phyloP scores from a whole-genome alignment of 2,113 vertebrate species.

The Gymnocephalus cernua region DNA sequence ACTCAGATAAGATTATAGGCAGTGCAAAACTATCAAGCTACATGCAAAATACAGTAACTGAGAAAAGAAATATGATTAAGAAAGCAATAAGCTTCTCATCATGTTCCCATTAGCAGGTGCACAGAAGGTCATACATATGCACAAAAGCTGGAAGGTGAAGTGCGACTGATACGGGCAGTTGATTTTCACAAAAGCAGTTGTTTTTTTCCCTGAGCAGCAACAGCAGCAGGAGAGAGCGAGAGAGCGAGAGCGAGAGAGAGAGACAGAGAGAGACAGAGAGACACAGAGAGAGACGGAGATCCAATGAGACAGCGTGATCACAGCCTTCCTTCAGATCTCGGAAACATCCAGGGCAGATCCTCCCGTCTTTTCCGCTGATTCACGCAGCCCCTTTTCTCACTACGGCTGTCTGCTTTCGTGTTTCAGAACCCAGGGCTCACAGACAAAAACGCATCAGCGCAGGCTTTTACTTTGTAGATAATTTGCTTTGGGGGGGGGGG shows the following conservation, averaged over 20 bases:
- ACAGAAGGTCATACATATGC: constrained; percentile 37
- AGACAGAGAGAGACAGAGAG: background rate
- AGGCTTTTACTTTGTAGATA: constrained; percentile 46
- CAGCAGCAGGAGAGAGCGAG: background rate
- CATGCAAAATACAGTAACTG: background rate
- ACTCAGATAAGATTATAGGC: background rate
- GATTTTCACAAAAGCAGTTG: constrained; percentile 22
- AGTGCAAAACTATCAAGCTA: background rate
- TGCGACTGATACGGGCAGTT: background rate
- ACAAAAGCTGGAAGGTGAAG: constrained; percentile 15
- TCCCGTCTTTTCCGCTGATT: constrained; percentile 44
- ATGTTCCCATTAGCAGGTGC: constrained; percentile 15
- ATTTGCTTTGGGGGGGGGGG: constrained; percentile 4
- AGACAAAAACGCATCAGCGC: constrained; percentile 18
- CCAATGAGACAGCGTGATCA: constrained; percentile 71
- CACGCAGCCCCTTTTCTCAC: constrained; percentile 30
- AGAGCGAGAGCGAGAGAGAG: constrained; percentile 5
- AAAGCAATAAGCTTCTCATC: background rate
- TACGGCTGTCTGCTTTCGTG: constrained; percentile 46
- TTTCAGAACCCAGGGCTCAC: constrained; percentile 23
- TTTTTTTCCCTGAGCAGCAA: constrained; percentile 25
- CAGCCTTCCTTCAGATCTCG: constrained; percentile 59
- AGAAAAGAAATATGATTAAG: background rate
- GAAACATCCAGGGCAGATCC: constrained; percentile 49
- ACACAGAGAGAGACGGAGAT: constrained; percentile 39